Conservation (phyloP, 1,140 invertebrate genomes). For the Apocrypta bakeri region DNA sequence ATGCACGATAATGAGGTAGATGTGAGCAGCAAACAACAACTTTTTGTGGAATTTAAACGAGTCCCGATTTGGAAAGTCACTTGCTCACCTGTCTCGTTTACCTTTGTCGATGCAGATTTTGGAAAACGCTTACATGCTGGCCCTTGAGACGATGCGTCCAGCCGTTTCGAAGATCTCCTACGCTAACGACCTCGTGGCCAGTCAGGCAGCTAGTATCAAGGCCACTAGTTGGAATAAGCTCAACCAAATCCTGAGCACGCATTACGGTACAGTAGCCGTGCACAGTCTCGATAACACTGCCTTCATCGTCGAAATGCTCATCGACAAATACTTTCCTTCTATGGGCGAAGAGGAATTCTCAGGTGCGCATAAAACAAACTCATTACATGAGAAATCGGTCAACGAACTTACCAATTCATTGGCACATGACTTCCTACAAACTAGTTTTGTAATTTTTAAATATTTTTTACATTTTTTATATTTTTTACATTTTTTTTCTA, state of each 20-base stretch:
- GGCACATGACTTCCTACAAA: no score
- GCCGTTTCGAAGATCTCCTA: constrained; percentile 63
- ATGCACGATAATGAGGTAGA: background rate
- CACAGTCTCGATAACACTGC: constrained; percentile 78
- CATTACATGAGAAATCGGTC: background rate
- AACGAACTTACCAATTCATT: no score
- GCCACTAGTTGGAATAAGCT: constrained; percentile 82
- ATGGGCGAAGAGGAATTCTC: constrained; percentile 71
- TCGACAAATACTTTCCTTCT: constrained; percentile 81
- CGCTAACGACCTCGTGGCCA: constrained; percentile 65
- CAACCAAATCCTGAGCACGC: constrained; percentile 80
- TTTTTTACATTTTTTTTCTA: no score
- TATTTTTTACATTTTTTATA: no score
- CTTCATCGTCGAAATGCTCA: constrained; percentile 77
- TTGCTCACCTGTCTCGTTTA: background rate
- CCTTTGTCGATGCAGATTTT: constrained; percentile 64
- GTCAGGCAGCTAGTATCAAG: constrained; percentile 78
- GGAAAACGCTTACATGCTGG: constrained; percentile 71
- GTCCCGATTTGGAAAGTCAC: background rate
- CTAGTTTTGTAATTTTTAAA: no score
- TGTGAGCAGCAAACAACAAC: background rate
- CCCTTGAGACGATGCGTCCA: constrained; percentile 72
- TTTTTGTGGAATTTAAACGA: background rate
- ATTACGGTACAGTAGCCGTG: constrained; percentile 79
- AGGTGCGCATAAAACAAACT: constrained; percentile 58